phyloP scores from a whole-genome alignment of 2,797 vertebrate genomes.

The Pangasius larnaudii region DNA sequence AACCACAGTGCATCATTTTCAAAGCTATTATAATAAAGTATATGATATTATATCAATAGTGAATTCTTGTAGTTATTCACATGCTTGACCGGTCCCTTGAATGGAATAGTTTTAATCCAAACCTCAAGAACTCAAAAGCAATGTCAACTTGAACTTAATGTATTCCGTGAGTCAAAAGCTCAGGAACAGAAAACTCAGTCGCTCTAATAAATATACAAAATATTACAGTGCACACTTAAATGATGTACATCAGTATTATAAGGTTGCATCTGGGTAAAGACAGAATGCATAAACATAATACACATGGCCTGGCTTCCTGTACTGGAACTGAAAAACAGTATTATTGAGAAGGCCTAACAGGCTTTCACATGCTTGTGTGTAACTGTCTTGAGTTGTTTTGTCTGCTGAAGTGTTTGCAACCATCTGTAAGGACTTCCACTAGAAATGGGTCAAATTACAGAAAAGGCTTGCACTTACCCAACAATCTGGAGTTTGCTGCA shows the following conservation, averaged over 20 bases:
- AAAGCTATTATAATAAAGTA: neutral
- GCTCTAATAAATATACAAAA: neutral
- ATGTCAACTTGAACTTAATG: neutral
- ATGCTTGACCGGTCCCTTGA: neutral
- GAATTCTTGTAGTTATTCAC: neutral
- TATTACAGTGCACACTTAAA: neutral
- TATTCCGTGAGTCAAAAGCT: neutral
- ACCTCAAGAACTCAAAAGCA: neutral
- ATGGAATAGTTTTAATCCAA: neutral
- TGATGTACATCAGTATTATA: neutral
- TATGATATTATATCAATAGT: neutral
- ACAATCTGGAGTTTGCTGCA: constrained; percentile 11
- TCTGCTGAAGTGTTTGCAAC: neutral
- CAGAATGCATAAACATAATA: neutral
- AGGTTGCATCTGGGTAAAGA: neutral
- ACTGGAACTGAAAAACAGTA: neutral
- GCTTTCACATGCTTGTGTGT: neutral
- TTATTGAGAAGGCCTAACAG: neutral
- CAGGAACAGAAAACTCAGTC: neutral
- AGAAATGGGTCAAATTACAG: constrained; percentile 5
- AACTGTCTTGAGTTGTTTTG: neutral
- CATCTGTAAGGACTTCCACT: neutral
- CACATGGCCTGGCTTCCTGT: neutral
- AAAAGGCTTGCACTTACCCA: neutral
- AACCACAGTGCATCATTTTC: neutral